Base-by-base conservation (phyloP, 2,888 invertebrate genomes). In the Clepsis dumicolana region DNA sequence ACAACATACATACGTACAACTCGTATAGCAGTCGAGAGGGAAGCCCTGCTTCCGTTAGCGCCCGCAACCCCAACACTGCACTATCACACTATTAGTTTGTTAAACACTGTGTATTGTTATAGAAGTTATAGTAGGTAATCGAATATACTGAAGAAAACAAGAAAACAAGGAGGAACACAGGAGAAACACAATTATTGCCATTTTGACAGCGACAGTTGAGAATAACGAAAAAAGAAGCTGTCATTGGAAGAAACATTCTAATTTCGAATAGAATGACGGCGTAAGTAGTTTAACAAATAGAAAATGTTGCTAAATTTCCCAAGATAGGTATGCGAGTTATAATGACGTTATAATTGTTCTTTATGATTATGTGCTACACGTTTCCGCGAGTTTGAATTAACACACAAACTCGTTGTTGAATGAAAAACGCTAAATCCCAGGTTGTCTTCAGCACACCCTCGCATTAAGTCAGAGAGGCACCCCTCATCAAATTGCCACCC, bases 11-110 rank as follows among this genome's bases (percentile, higher is more conserved):
- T 8, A 38, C 18, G 16, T 8, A 44, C 44, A 18, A 8, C 10
- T 3, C 2, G 18, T 48, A 44, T 16, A 48, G 12, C 59, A 25
- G 41, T 70, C 73, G 76, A 87, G 89, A 87, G 86, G 85, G 91
- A 91, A 91, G 90, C 89, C 89, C 86, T 77, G 44, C 50, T 61
- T 63, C 53, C 69, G 53, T 16, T 50, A 38, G 24, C 14, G 50
- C 50, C 48, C 21, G n/a, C 61, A 52, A 25, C 16, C 16, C 14
- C n/a, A 27, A 52, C 50, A 57, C 14, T 38, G 50, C 56, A 48
- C 63, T 29, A 16, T 16, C 63, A 57, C 57, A 56, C 48, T n/a
- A 10, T 16, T 38, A 29, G 25, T 29, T 61, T 29, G 60, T 44
- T 35, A 48, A 59, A 41, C 27, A 35, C 54, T 32, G 21, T 56